Conservation (phyloP, 2,113 vertebrate genomes). For the Fulica atra region DNA sequence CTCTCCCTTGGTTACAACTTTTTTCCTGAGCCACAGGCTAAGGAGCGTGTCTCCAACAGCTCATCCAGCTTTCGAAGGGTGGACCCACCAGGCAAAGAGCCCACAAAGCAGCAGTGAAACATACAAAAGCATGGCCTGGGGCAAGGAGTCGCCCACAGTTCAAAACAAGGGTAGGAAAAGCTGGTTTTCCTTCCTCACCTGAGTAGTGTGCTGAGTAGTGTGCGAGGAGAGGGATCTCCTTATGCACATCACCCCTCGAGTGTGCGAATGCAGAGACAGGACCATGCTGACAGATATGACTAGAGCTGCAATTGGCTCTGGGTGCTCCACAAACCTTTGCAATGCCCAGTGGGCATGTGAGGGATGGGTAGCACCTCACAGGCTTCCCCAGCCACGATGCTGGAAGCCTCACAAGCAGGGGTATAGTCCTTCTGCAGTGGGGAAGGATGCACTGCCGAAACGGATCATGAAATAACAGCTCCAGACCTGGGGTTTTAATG, state of each 20-base stretch:
- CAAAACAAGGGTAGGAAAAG: background rate
- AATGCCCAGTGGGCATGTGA: background rate
- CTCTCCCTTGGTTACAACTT: background rate
- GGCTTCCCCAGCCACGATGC: background rate
- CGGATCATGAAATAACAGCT: background rate
- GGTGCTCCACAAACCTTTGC: background rate
- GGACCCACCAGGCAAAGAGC: background rate
- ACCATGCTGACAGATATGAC: accelerated
- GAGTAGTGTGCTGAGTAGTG: background rate
- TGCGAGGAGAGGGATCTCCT: background rate
- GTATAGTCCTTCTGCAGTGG: background rate
- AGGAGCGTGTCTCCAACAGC: background rate
- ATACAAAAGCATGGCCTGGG: background rate
- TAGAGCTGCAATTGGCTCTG: background rate
- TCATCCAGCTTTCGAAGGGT: background rate
- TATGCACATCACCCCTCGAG: accelerated
- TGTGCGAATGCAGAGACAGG: accelerated
- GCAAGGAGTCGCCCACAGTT: background rate
- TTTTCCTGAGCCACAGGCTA: background rate
- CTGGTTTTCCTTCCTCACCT: background rate
- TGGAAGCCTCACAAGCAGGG: accelerated
- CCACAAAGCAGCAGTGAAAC: background rate
- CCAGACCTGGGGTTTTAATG: background rate
- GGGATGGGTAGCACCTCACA: background rate
- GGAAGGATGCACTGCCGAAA: background rate